Evolutionary conservation across 1,140 invertebrate genomes (phyloP), one percentile per base, ranked within the genome.

Genomic region (Bicyclus anynana): DNA sequence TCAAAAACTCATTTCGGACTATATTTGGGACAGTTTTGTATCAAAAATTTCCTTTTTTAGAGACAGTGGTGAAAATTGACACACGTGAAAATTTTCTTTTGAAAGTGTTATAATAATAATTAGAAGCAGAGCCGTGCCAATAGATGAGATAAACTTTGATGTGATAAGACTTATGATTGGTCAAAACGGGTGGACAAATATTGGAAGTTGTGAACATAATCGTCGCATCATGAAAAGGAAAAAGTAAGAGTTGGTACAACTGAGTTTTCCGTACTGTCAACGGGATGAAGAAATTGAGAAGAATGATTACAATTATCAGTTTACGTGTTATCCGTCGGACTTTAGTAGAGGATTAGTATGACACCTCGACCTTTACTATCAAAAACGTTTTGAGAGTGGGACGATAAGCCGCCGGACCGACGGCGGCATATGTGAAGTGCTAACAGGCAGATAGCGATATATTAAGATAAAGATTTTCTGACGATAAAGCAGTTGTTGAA

Each of bases 401-500:
- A 76, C 75, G 75, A 85, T 87, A 84, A 84, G 74, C 71, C 74
- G 81, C 71, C 72, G 72, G 74, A 74, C 78, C 79, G 82, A 63
- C 82, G 83, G 81, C 84, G 80, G 82, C 72, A 63, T 70, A 69
- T 84, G 82, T 86, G 83, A 84, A 85, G 83, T 86, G 77, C 61
- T 74, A 73, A 74, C 64, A 65, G 74, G 77, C 76, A 80, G 76
- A 84, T 79, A 80, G 48, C 56, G 51, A 77, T 55, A 77, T 79
- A 82, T 74, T 74, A 56, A 84, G 75, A 87, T 83, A 84, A 80
- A 77, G 33, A 17, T 72, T 80, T 86, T 80, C 72, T 50, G 50
- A 72, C 65, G 72, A 83, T 79, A 78, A 74, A 80, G 77, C 75
- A 77, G 73, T 83, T 80, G 65, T 77, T 79, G 69, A 87, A 86